These are phyloP conservation scores for Pollenia labialis DNA, from an alignment of 2,888 invertebrate genomes.

Conservation along the genomic window DNA sequence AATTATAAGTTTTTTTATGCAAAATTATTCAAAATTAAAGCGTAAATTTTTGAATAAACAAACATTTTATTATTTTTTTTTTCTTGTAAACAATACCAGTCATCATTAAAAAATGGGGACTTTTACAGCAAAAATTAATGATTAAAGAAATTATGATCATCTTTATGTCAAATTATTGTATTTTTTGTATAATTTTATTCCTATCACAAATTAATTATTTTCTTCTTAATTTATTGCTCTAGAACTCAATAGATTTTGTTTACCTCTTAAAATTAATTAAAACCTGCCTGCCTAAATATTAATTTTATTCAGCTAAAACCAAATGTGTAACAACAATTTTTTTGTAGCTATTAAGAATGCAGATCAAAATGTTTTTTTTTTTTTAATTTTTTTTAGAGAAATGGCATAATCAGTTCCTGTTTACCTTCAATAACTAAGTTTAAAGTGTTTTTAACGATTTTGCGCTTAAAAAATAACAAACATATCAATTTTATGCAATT, in stretches of 20 bases:
- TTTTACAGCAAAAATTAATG: too few species aligned
- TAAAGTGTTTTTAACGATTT: not conserved
- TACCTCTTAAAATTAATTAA: not conserved
- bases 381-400: not conserved
- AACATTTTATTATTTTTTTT: constrained; percentile 5
- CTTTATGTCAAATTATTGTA: too few species aligned
- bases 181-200: too few species aligned
- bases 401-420: constrained; percentile 61
- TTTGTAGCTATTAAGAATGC: not conserved
- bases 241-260: too few species aligned
- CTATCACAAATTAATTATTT: too few species aligned
- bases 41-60: constrained; percentile 47
- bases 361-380: not conserved
- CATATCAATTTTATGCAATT: constrained; percentile 4
- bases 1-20: too few species aligned
- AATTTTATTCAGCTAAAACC: too few species aligned
- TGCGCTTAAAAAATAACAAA: constrained; percentile 7
- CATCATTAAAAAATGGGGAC: too few species aligned
- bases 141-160: too few species aligned
- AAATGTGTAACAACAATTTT: too few species aligned
- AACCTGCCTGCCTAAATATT: not conserved
- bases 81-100: too few species aligned
- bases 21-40: constrained; percentile 21
- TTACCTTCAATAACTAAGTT: constrained; percentile 45
- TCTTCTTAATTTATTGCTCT: too few species aligned